A percentile compares a stretch with the other conserved stretches of the same genome.
phyloP scores from a whole-genome alignment of 2,888 invertebrate genomes.

The Apodemia duryi region DNA sequence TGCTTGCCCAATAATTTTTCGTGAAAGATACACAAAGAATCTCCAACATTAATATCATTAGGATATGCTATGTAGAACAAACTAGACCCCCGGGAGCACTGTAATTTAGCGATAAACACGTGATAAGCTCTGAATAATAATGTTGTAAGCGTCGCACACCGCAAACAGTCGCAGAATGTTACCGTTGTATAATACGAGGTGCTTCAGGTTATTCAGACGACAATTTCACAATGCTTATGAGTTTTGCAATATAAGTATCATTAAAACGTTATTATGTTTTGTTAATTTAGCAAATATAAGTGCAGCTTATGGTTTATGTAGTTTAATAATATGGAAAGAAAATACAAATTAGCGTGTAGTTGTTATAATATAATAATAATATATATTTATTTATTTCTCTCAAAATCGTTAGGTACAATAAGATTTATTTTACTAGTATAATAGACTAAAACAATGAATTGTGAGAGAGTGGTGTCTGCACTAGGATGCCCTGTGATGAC shows the following conservation, averaged over 20 bases:
- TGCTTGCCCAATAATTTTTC: background rate
- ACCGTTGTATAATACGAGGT: constrained; percentile 24
- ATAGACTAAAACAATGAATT: no score
- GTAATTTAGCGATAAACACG: constrained; percentile 19
- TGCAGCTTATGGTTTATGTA: no score
- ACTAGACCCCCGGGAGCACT: constrained; percentile 8
- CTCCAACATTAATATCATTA: background rate
- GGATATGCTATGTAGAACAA: constrained; percentile 4
- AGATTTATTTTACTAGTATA: no score
- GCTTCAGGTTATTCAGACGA: constrained; percentile 8
- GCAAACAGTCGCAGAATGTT: constrained; percentile 55
- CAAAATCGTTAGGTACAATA: no score
- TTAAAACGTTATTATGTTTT: constrained; percentile 6
- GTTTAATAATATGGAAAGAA: no score
- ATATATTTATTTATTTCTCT: no score
- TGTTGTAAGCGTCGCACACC: constrained; percentile 23
- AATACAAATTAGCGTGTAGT: no score
- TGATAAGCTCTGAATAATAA: constrained; percentile 19
- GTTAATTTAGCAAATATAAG: background rate
- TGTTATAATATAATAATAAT: no score
- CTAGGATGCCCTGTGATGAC: no score
- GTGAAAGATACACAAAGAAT: background rate
- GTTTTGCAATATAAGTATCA: constrained; percentile 3
- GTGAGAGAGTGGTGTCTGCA: no score
- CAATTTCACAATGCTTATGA: constrained; percentile 7